Evolutionary conservation across 1,140 invertebrate genomes (phyloP).

Genomic region (Ganaspis sp.): DNA sequence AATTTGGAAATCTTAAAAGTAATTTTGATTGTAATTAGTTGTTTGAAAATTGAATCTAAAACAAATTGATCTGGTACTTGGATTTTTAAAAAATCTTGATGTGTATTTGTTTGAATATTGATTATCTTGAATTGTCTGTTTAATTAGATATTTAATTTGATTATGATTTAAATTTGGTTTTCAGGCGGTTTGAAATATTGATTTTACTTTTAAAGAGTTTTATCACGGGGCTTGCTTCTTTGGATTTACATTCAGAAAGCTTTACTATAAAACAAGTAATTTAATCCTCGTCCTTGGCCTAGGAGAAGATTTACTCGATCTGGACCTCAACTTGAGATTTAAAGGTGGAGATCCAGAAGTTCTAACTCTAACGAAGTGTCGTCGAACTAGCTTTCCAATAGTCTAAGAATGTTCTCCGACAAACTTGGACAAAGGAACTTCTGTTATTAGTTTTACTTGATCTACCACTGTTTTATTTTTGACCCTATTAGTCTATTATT

Average conservation of each 20-base stretch:
- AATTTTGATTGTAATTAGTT: too few relatives aligned
- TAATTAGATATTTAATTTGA: too few relatives aligned
- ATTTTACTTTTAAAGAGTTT: background rate
- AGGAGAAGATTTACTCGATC: slow-evolving; percentile 23
- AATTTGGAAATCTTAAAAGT: too few relatives aligned
- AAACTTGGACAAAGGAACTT: slow-evolving; percentile 5
- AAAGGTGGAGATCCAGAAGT: background rate
- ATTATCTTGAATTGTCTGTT: too few relatives aligned
- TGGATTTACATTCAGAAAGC: background rate
- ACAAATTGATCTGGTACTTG: too few relatives aligned
- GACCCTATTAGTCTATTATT: slow-evolving; percentile 46
- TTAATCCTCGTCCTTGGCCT: slow-evolving; percentile 29
- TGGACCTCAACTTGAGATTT: slow-evolving; percentile 12
- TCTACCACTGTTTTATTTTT: background rate
- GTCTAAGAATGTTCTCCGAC: background rate
- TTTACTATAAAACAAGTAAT: slow-evolving; percentile 9
- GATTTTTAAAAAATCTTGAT: too few relatives aligned
- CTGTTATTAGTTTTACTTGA: background rate
- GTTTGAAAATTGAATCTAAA: too few relatives aligned
- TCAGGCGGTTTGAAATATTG: background rate
- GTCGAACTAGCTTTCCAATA: background rate
- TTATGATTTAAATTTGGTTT: background rate
- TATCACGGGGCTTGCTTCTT: background rate
- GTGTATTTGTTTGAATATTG: too few relatives aligned
- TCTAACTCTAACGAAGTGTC: slow-evolving; percentile 14